These are phyloP conservation scores for Sebastiscus tertius DNA, from an alignment of 2,797 vertebrate species.

Conservation along the genomic window DNA sequence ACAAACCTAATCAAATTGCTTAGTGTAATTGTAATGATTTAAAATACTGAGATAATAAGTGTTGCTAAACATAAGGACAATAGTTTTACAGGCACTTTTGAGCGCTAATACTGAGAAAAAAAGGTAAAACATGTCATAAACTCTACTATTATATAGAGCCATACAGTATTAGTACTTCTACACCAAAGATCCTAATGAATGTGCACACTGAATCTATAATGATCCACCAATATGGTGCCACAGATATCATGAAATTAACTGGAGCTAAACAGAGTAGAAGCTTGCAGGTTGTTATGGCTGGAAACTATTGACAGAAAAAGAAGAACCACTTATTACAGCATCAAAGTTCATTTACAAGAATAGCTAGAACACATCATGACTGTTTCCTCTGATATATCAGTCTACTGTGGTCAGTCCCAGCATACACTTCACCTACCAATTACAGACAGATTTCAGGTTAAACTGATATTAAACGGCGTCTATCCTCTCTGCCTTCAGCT, in stretches of 20 bases:
- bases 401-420: background rate
- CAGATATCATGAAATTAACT: constrained; percentile 11
- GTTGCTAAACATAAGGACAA: too few species aligned
- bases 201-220: background rate
- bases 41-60: background rate
- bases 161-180: background rate
- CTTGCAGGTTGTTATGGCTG: background rate
- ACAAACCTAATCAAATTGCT: background rate
- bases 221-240: constrained; percentile 11
- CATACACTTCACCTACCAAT: background rate
- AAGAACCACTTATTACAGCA: background rate
- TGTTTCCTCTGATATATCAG: constrained; percentile 7
- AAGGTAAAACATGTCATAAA: too few species aligned
- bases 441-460: background rate
- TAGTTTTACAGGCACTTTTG: background rate
- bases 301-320: constrained; percentile 7
- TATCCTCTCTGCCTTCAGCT: background rate
- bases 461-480: background rate
- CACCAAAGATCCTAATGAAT: constrained; percentile 52
- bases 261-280: background rate
- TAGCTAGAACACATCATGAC: background rate
- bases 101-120: background rate
- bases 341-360: constrained; percentile 14
- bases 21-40: background rate
- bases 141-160: background rate